Conservation (phyloP, 1,140 invertebrate genomes). For the Euborellia annulipes region DNA sequence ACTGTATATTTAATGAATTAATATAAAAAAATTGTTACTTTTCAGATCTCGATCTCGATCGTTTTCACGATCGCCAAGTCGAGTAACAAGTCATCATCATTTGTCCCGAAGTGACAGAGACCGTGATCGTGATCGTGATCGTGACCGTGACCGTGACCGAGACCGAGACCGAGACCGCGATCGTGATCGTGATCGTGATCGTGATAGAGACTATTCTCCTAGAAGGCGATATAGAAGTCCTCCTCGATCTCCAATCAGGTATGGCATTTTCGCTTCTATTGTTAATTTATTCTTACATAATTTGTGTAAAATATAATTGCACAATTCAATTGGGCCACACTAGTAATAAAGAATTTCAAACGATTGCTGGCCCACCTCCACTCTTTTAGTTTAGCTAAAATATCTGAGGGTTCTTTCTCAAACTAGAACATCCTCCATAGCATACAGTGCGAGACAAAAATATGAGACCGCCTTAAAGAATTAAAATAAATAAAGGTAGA, state of each 20-base stretch:
- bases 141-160: neutral
- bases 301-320: no score
- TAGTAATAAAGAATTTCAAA: no score
- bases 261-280: neutral
- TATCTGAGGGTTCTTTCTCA: no score
- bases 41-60: conserved; percentile 10
- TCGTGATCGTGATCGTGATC: conserved; percentile 6
- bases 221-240: neutral
- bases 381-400: no score
- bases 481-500: no score
- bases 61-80: conserved; percentile 9
- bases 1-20: conserved; percentile 1
- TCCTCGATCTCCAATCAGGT: neutral
- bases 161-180: conserved; percentile 1
- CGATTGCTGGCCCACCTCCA: no score
- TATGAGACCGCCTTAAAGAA: no score
- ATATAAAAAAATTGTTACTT: neutral
- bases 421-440: no score
- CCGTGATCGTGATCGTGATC: conserved; percentile 1
- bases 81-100: conserved; percentile 5
- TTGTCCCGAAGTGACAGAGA: conserved; percentile 4
- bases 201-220: neutral
- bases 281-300: neutral
- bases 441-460: no score
- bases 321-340: no score